phyloP scores from a whole-genome alignment of 2,113 vertebrate genomes.

The Tympanuchus pallidicinctus region DNA sequence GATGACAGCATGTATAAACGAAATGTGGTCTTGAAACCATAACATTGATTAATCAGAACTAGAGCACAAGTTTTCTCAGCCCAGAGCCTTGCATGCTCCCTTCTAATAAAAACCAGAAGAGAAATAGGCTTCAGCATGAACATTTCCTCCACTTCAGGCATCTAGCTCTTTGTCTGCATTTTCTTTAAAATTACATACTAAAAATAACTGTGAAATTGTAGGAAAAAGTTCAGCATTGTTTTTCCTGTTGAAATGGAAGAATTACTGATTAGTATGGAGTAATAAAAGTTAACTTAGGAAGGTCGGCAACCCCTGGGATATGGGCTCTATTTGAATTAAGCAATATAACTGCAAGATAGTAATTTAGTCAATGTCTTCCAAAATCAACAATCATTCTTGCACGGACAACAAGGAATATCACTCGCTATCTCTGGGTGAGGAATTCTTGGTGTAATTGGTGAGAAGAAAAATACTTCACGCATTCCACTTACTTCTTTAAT shows the following conservation, averaged over 20 bases:
- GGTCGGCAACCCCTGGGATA: slow-evolving; percentile 48
- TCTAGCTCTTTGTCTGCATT: neutral
- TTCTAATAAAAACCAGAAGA: neutral
- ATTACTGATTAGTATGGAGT: neutral
- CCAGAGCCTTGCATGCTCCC: neutral
- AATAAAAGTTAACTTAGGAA: slow-evolving; percentile 24
- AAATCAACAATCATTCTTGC: slow-evolving; percentile 23
- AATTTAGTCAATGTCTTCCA: slow-evolving; percentile 18
- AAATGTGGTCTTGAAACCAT: neutral
- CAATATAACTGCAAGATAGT: slow-evolving; percentile 47
- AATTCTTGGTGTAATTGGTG: neutral
- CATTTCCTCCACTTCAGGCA: neutral
- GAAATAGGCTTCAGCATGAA: neutral
- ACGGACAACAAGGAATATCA: neutral
- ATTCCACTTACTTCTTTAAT: neutral
- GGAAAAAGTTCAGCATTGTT: neutral
- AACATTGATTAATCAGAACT: neutral
- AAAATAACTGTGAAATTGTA: neutral
- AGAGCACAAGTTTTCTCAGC: neutral
- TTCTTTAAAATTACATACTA: neutral
- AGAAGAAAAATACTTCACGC: neutral
- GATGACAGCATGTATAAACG: neutral
- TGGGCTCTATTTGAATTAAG: slow-evolving; percentile 46
- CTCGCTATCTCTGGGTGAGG: neutral
- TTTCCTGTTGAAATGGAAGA: slow-evolving; percentile 6